Evolutionary conservation across 1,140 invertebrate genomes (phyloP), one percentile per base, ranked within the genome.

Genomic region (Drosophila repleta): DNA sequence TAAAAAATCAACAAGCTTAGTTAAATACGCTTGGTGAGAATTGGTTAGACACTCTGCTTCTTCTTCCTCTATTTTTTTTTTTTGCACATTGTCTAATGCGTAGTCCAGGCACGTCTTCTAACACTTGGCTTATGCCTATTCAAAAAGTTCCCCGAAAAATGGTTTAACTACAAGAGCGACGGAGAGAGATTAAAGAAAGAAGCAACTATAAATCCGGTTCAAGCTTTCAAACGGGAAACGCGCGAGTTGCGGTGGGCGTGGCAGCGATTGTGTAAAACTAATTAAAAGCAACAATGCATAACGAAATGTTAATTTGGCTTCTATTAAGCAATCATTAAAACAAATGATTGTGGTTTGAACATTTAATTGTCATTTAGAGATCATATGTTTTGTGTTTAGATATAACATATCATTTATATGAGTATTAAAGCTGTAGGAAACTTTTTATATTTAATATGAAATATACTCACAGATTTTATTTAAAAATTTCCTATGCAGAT

Each of bases 141-240:
- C 10, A 4, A 52, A 79, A 83, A 84, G n/a, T 62, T 63, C 72
- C 75, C 80, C 75, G n/a, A 55, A 68, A 66, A 32, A 20, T 10
- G 37, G 17, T 20, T 7, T 8, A 37, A 48, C 60, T 60, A 55
- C 11, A 48, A 6, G 39, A 39, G 51, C 35, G 24, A 57, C 21
- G 13, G 24, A 6, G n/a, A 15, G 39, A 5, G 17, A 43, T 43
- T 43, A 17, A 13, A 51, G 0, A 51, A 10, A 32, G 49, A 35
- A 20, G 6, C 32, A 4, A 20, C 21, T 7, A 13, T 32, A n/a
- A 43, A 21, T 35, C 32, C 32, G 32, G 32, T 41, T 24, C 20
- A 46, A 20, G 13, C 18, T 7, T 21, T 21, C n/a, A 39, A 57
- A 64, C 53, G 37, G 15, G 45, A 37, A n/a, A 46, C 20, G 8